phyloP scores from a whole-genome alignment of 2,797 vertebrate species.

The Alectoris magna region DNA sequence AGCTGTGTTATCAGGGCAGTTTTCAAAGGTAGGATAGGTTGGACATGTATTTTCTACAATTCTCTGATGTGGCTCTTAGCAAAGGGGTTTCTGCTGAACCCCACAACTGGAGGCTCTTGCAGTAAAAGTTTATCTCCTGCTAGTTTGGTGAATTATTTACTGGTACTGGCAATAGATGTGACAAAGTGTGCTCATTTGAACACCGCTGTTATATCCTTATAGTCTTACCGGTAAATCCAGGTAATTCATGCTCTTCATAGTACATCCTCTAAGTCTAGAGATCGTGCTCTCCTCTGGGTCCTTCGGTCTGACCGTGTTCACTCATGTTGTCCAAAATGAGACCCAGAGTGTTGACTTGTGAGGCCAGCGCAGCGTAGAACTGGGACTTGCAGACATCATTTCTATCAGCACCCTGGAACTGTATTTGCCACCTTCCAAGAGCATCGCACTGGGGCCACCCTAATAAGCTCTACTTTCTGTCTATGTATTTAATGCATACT shows the following conservation, averaged over 20 bases:
- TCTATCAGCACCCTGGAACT: background rate
- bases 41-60: background rate
- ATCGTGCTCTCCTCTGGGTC: background rate
- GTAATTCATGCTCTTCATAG: background rate
- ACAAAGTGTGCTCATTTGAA: background rate
- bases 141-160: background rate
- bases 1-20: background rate
- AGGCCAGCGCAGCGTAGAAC: background rate
- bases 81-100: background rate
- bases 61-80: background rate
- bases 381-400: background rate
- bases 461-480: background rate
- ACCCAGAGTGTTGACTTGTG: background rate
- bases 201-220: background rate
- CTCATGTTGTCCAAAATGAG: fast-evolving
- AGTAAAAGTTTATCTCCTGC: background rate
- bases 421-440: background rate
- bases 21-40: background rate
- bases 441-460: background rate
- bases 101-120: background rate
- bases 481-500: background rate
- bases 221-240: background rate
- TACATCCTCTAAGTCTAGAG: background rate
- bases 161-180: background rate
- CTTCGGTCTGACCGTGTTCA: background rate